Base-by-base conservation (phyloP, 2,888 invertebrate species). In the Synergus laeviventris region DNA sequence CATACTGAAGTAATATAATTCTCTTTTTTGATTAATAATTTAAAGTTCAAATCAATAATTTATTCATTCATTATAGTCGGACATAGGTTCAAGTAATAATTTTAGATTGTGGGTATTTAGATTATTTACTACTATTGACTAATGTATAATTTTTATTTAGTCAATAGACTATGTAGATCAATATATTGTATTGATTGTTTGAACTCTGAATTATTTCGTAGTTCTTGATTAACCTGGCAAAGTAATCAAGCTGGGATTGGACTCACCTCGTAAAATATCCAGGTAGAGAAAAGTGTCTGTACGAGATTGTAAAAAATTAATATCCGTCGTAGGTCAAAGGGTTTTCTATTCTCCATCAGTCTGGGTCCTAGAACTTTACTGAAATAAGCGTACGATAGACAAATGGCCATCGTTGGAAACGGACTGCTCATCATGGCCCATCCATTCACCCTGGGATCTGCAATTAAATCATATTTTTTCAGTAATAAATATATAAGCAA, bases 381-480 rank as follows among this genome's bases (percentile, higher is more conserved):
- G 89, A 95, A 94, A 90, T 96, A 95, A 82, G 96, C 96, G 92
- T 98, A 98, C 86, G 93, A 93, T 76, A 97, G 87, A 91, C 97
- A 98, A 88, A 97, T 94, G 76, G 94, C 92, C 75, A 97, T 89
- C 82, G 98, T 98, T 66, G 98, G 97, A 88, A 96, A 92, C 21
- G 97, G 97, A 79, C 96, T 96, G 86, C 95, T 94, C 96, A 97
- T 96, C 95, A 98, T 94, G 80, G 95, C 92, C 96, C 97, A 97
- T 88, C 95, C 95, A 87, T 94, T 96, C 75, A 97, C 97, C 83
- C 98, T 94, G 61, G 96, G 96, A 94, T 98, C 98, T 97, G 92
- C 39, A 80, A 84, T 70, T 78, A 76, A 75, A 77, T 42, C 39
- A 16, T 8, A 61, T 39, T 18, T 14, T 39, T 54, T 38, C 8